phyloP scores from a whole-genome alignment of 2,888 invertebrate genomes.

The Amphiduros pacificus region DNA sequence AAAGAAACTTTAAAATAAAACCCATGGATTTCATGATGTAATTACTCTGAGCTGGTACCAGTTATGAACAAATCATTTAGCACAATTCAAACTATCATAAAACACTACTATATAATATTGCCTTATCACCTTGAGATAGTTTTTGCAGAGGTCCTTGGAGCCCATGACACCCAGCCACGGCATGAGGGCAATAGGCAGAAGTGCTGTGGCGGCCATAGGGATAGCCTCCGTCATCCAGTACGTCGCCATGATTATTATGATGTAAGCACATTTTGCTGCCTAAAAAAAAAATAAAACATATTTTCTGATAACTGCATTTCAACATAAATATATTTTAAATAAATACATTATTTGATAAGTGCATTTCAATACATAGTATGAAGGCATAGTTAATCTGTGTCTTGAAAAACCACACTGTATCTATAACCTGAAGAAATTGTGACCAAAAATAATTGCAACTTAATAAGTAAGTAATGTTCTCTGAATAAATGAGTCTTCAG shows the following conservation, averaged over 20 bases:
- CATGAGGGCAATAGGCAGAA: slow-evolving; percentile 36
- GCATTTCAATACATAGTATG: not conserved
- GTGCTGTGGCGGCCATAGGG: slow-evolving; percentile 39
- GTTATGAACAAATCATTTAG: too few species aligned
- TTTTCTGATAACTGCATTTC: not conserved
- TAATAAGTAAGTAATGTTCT: too few species aligned
- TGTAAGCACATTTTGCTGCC: slow-evolving; percentile 51
- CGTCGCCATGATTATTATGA: slow-evolving; percentile 41
- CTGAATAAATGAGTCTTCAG: too few species aligned
- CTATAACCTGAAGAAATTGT: too few species aligned
- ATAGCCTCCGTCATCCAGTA: slow-evolving; percentile 41
- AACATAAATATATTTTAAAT: not conserved
- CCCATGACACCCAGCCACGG: slow-evolving; percentile 35
- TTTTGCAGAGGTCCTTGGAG: slow-evolving; percentile 30
- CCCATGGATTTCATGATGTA: too few species aligned
- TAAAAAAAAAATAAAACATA: slow-evolving; percentile 25
- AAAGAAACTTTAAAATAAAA: too few species aligned
- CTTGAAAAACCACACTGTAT: too few species aligned
- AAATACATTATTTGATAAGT: not conserved
- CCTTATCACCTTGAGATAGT: slow-evolving; percentile 35
- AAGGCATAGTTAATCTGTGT: too few species aligned
- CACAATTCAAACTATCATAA: too few species aligned
- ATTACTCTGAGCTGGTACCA: too few species aligned
- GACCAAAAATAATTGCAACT: too few species aligned
- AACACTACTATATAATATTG: too few species aligned